phyloP scores from a whole-genome alignment of 2,113 vertebrate species.

The Chaenogobius annularis region DNA sequence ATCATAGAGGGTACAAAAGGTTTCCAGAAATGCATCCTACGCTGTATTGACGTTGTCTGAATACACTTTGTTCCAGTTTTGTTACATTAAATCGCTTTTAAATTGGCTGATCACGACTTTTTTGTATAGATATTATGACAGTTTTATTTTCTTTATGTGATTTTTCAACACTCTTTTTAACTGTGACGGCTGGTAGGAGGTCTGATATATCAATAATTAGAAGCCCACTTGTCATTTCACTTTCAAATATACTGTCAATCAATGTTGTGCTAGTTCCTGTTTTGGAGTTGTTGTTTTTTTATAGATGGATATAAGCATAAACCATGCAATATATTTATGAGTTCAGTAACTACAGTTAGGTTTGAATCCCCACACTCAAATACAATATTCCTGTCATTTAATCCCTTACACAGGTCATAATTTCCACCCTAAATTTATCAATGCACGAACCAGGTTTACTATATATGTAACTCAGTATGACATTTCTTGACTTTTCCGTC shows the following conservation, averaged over 20 bases:
- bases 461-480: no score
- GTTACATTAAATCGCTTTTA: background rate
- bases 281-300: background rate
- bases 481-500: no score
- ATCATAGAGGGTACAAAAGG: background rate
- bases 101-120: background rate
- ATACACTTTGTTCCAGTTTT: background rate
- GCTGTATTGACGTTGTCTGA: background rate
- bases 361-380: background rate
- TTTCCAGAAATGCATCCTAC: background rate
- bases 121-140: background rate
- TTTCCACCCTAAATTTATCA: no score
- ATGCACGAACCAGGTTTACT: no score
- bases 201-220: background rate
- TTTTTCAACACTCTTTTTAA: background rate
- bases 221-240: background rate
- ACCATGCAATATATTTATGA: background rate
- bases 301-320: background rate
- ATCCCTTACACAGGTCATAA: no score
- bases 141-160: background rate
- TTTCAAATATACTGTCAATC: background rate
- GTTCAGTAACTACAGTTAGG: background rate
- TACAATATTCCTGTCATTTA: no score
- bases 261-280: background rate
- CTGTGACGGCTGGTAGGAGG: background rate